A percentile compares a stretch with the other conserved stretches of the same genome.
These are phyloP conservation scores for Ferrisia virgata DNA, from an alignment of 2,888 invertebrate species.

Conservation along the genomic window DNA sequence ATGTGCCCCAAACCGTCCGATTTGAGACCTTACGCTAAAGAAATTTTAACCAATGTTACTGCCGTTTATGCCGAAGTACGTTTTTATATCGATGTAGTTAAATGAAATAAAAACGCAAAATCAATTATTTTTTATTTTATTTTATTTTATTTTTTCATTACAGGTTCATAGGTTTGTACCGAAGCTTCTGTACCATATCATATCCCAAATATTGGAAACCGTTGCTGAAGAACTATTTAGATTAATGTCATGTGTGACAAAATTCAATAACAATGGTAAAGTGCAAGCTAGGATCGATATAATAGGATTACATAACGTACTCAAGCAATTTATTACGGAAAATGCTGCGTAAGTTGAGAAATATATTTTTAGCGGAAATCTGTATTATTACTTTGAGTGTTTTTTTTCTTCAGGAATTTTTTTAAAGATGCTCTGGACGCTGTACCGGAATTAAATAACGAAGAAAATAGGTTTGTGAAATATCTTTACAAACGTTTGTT, in stretches of 20 bases:
- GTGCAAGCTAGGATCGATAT: conserved; percentile 79
- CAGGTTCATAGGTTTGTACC: conserved; percentile 77
- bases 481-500: background rate
- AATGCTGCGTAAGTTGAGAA: conserved; percentile 61
- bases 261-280: conserved; percentile 67
- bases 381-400: background rate
- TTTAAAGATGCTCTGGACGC: conserved; percentile 78
- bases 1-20: conserved; percentile 71
- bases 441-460: conserved; percentile 64
- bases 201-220: conserved; percentile 80
- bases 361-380: background rate
- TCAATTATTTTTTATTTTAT: background rate
- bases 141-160: too few relatives aligned
- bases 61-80: conserved; percentile 73
- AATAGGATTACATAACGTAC: conserved; percentile 64
- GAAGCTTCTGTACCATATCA: conserved; percentile 68
- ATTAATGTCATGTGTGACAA: conserved; percentile 72
- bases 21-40: conserved; percentile 83
- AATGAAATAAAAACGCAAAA: background rate
- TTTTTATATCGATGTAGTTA: background rate
- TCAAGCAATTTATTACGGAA: conserved; percentile 63
- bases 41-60: conserved; percentile 77
- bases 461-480: conserved; percentile 45
- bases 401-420: conserved; percentile 61
- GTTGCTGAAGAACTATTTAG: conserved; percentile 89